Evolutionary conservation across 2,888 invertebrate species (phyloP).

Genomic region (Diploptera punctata): DNA sequence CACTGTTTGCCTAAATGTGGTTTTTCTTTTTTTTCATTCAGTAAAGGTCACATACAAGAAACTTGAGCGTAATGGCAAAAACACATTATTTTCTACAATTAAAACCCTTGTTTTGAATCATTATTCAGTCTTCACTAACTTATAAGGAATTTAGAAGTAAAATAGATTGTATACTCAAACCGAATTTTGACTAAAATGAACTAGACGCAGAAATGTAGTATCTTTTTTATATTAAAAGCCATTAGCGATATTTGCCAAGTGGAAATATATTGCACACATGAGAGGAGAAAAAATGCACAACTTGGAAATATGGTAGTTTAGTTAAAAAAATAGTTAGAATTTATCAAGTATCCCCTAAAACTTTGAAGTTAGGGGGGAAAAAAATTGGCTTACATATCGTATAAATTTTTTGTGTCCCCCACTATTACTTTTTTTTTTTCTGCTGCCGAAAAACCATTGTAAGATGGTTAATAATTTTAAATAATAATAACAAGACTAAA

Average conservation of each 20-base stretch:
- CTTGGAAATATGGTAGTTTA: background rate
- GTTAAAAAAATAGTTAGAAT: background rate
- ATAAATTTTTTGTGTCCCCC: conserved; percentile 16
- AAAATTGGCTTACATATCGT: conserved; percentile 24
- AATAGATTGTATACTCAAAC: background rate
- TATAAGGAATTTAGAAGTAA: background rate
- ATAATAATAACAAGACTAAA: too few species aligned
- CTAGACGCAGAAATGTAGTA: conserved; percentile 16
- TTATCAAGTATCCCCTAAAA: too few species aligned
- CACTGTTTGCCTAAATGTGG: too few species aligned
- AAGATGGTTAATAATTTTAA: too few species aligned
- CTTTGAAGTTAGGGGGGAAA: too few species aligned
- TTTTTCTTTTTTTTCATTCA: too few species aligned
- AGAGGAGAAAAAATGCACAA: conserved; percentile 5
- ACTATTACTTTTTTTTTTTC: background rate
- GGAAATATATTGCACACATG: conserved; percentile 13
- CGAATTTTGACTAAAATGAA: conserved; percentile 25
- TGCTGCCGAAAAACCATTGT: too few species aligned
- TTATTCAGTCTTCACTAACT: background rate
- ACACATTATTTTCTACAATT: conserved; percentile 5
- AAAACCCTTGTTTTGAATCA: background rate
- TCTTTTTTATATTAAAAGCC: conserved; percentile 18
- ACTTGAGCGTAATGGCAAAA: conserved; percentile 1
- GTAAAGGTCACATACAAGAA: too few species aligned
- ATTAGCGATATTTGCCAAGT: conserved; percentile 25